These are phyloP conservation scores for Dendroctonus valens DNA, from an alignment of 1,140 invertebrate species.

Conservation along the genomic window DNA sequence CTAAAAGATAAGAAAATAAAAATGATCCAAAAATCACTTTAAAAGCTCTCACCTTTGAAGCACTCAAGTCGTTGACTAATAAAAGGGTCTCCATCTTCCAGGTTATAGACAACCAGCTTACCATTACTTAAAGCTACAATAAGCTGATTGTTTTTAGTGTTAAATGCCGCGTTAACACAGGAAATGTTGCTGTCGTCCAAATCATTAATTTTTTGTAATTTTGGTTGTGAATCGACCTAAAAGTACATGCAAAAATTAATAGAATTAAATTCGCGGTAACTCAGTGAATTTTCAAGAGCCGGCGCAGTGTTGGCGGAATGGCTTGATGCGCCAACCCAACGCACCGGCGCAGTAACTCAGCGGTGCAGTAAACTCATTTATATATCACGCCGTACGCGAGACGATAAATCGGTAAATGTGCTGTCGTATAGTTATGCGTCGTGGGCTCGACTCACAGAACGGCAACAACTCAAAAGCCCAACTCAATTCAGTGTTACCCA, in stretches of 20 bases:
- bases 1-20: slow-evolving; percentile 37
- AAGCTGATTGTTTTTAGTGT: slow-evolving; percentile 38
- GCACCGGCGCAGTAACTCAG: no score
- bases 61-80: slow-evolving; percentile 37
- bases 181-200: slow-evolving; percentile 46
- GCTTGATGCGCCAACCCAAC: no score
- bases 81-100: slow-evolving; percentile 32
- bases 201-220: slow-evolving; percentile 51
- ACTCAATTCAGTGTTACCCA: no score
- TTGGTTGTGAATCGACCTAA: slow-evolving; percentile 51
- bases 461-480: no score
- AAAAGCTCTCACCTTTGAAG: slow-evolving; percentile 10
- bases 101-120: slow-evolving; percentile 38
- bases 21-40: slow-evolving; percentile 1
- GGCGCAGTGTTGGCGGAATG: no score
- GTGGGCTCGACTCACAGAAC: no score
- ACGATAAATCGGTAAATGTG: no score
- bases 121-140: slow-evolving; percentile 40
- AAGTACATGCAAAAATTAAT: slow-evolving; percentile 16
- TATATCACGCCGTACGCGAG: no score
- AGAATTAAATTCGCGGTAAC: no score
- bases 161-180: slow-evolving; percentile 46
- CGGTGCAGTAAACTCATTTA: no score
- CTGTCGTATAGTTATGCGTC: no score
- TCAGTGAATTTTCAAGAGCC: no score